Evolutionary conservation across 2,797 vertebrate species (phyloP).

Genomic region (Parauchenoglanis ngamensis): DNA sequence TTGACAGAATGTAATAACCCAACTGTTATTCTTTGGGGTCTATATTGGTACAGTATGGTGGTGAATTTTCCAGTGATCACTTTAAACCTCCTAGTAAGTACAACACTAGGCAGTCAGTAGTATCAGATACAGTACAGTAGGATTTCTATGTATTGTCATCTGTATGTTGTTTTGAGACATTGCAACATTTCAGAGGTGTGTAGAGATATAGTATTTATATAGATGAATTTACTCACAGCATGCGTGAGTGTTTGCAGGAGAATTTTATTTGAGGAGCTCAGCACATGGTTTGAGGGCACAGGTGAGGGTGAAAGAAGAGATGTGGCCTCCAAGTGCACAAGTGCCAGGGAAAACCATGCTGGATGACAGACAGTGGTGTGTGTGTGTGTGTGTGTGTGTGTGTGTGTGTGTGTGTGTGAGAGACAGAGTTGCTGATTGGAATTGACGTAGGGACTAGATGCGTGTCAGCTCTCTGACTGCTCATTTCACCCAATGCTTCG

Average conservation of each 20-base stretch:
- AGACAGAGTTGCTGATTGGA: conserved; percentile 76
- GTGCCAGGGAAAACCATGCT: neutral
- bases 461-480: conserved; percentile 75
- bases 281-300: neutral
- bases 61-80: neutral
- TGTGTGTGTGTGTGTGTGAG: conserved; percentile 66
- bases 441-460: conserved; percentile 75
- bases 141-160: neutral
- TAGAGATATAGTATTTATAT: neutral
- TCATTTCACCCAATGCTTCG: conserved; percentile 71
- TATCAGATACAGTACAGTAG: neutral
- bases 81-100: too few species aligned
- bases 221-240: neutral
- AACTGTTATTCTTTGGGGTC: neutral
- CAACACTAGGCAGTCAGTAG: neutral
- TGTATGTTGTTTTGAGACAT: neutral
- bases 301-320: conserved; percentile 43
- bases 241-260: neutral
- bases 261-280: neutral
- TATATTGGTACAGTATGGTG: neutral
- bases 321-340: conserved; percentile 37
- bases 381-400: conserved; percentile 31
- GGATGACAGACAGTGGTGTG: conserved; percentile 7
- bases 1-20: neutral
- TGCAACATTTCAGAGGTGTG: neutral